Evolutionary conservation across 2,888 invertebrate genomes (phyloP), one percentile per base, ranked within the genome.

Genomic region (Drosophila robusta): DNA sequence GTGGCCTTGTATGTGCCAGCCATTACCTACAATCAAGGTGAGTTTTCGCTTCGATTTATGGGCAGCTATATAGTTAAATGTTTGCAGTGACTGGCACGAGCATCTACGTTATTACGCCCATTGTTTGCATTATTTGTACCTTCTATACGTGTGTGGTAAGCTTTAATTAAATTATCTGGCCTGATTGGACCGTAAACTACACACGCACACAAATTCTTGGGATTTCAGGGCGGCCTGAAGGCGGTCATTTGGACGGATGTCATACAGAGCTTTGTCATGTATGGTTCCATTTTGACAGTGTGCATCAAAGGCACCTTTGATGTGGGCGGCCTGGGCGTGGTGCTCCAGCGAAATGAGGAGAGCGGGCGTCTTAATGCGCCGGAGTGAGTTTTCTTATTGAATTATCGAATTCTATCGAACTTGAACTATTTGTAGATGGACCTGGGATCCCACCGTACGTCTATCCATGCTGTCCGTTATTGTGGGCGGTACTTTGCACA

Each of bases 121-220:
- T 96, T 41, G 96, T 97, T 2, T 97, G 97, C 91, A 92, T 96
- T 38, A 90, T 91, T 94, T 79, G 96, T 93, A 98, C 97, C 77
- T 97, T 98, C 93, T 98, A 98, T 92, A 98, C 98, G 0, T 96
- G 97, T 67, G 97, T 77, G 97, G 97, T 93, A 95, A 96, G 89
- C 39, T 47, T 68, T 56, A 70, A 89, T 83, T 68, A 51, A 62
- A 55, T 65, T 34, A 39, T 45, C 34, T 34, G 32, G 4, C 6
- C 36, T 29, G 24, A 11, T 9, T 24, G n/a, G 5, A 4, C 26
- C 1, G 18, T 18, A 18, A 18, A 18, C 18, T 18, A 18, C 9
- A 12, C 14, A n/a, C 7, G 42, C 38, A 42, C 2, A 26, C 9
- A 44, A 26, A 16, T 12, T 11, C 4, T 16, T 16, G 14, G 6